Conservation (phyloP, 2,113 vertebrate genomes). For the Panthera tigris region DNA sequence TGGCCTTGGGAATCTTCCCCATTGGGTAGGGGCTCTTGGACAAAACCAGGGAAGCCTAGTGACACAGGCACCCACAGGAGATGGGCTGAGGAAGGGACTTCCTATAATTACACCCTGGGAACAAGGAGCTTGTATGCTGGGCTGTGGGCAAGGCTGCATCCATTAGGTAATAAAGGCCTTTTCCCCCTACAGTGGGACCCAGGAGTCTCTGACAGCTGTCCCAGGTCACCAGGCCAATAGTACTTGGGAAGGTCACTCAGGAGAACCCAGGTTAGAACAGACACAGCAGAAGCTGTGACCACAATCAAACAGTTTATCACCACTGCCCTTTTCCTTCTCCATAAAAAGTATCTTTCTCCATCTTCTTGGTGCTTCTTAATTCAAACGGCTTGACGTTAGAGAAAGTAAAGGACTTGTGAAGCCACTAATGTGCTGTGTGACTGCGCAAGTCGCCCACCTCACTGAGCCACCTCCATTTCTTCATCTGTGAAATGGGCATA, state of each 20-base stretch:
- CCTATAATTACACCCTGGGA: background rate
- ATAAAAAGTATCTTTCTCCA: slow-evolving; percentile 17
- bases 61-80: background rate
- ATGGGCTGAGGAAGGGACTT: background rate
- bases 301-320: background rate
- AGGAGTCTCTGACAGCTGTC: background rate
- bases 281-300: background rate
- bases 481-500: slow-evolving; percentile 65
- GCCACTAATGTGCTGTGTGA: slow-evolving; percentile 56
- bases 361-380: slow-evolving; percentile 65
- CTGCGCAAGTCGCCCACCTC: slow-evolving; percentile 43
- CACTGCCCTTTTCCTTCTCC: background rate
- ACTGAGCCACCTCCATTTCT: slow-evolving; percentile 68
- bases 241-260: background rate
- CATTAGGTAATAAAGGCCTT: background rate
- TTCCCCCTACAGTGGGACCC: background rate
- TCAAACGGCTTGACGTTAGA: slow-evolving; percentile 58
- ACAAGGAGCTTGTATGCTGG: background rate
- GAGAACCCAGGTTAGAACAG: background rate
- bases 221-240: background rate
- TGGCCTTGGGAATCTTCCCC: background rate
- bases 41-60: background rate
- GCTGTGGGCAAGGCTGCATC: background rate
- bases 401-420: slow-evolving; percentile 23
- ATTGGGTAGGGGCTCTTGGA: background rate